phyloP scores from a whole-genome alignment of 2,797 vertebrate genomes.

The Semaprochilodus insignis region DNA sequence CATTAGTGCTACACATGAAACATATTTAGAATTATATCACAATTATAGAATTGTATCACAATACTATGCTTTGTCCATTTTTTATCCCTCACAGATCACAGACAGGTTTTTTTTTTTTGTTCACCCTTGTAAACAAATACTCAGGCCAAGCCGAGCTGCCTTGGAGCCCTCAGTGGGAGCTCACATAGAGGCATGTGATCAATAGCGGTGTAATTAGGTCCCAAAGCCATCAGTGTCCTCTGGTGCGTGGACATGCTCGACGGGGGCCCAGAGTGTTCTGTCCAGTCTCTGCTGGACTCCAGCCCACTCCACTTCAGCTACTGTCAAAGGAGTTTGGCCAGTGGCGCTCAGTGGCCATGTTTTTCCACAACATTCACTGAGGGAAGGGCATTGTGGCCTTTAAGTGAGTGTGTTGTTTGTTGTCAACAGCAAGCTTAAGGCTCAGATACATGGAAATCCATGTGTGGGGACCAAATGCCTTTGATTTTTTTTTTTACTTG shows the following conservation, averaged over 20 bases:
- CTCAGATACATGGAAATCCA: constrained; percentile 11
- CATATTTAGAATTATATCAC: not conserved
- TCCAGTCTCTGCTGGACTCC: constrained; percentile 9
- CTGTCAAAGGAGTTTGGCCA: constrained; percentile 56
- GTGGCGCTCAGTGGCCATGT: constrained; percentile 35
- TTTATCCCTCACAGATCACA: too few relatives aligned
- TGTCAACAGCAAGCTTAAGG: not conserved
- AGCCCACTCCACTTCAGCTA: constrained; percentile 26
- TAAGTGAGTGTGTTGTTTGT: constrained; percentile 22
- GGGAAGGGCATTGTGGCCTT: constrained; percentile 36
- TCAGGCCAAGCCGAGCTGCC: constrained; percentile 2
- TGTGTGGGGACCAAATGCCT: not conserved
- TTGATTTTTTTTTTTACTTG: not conserved
- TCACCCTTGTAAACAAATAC: constrained; percentile 29
- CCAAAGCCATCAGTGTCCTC: constrained; percentile 46
- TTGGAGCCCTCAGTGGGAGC: constrained; percentile 7
- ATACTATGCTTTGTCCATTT: too few relatives aligned
- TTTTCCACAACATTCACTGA: constrained; percentile 50
- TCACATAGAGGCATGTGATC: constrained; percentile 41
- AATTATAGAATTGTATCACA: not conserved
- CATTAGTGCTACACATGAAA: not conserved
- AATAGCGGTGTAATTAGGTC: constrained; percentile 60
- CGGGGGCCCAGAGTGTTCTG: constrained; percentile 5
- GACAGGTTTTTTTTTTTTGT: not conserved
- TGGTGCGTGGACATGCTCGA: constrained; percentile 25